Percentiles rank a stretch among this genome's conserved stretches.
phyloP scores from a whole-genome alignment of 2,113 vertebrate genomes.

The Leiothrix lutea region DNA sequence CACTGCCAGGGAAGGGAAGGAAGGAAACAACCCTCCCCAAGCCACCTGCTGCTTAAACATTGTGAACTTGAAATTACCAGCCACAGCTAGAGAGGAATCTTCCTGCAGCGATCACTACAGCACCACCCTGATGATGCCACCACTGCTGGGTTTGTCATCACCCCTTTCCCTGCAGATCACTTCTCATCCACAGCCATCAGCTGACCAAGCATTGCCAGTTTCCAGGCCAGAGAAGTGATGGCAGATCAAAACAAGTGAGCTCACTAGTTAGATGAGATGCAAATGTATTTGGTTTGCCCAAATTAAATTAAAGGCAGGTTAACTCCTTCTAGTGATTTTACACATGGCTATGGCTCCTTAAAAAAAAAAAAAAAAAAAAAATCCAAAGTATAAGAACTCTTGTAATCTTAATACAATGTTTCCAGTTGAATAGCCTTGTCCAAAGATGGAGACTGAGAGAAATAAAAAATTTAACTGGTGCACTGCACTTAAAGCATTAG shows the following conservation, averaged over 20 bases:
- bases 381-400: not conserved
- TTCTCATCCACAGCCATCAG: not conserved
- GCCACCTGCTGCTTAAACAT: fast-evolving
- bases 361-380: not conserved
- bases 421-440: not conserved
- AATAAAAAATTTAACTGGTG: not conserved
- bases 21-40: not conserved
- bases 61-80: not conserved
- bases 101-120: not conserved
- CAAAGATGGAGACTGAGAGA: not conserved
- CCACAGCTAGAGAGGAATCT: not conserved
- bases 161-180: not conserved
- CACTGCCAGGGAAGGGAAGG: not conserved
- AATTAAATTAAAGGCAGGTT: not conserved
- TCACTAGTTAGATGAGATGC: not conserved
- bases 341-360: fast-evolving
- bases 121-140: not conserved
- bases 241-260: not conserved
- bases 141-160: not conserved
- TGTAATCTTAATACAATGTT: not conserved
- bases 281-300: not conserved
- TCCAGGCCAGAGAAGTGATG: not conserved
- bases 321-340: not conserved
- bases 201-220: not conserved
- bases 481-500: not conserved